phyloP scores from a whole-genome alignment of 2,113 vertebrate species.

The Beaufortia kweichowensis region DNA sequence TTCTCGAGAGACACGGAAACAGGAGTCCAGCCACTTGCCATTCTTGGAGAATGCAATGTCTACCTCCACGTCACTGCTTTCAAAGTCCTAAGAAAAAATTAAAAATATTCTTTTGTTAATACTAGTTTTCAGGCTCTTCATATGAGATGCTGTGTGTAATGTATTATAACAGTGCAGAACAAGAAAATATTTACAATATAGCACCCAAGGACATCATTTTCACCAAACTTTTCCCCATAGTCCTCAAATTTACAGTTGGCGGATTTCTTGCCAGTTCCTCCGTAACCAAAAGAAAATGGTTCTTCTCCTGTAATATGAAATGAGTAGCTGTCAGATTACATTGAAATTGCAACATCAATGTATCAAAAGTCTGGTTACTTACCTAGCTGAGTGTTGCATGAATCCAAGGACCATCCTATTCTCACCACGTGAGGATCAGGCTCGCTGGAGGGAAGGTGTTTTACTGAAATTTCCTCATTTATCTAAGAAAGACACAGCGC shows the following conservation, averaged over 20 bases:
- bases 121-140: background rate
- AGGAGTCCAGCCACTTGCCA: constrained; percentile 75
- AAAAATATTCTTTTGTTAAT: too few relatives aligned
- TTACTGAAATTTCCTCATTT: constrained; percentile 82
- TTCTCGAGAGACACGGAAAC: constrained; percentile 70
- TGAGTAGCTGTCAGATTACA: background rate
- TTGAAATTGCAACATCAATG: background rate
- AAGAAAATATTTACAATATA: constrained; percentile 69
- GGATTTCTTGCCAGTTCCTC: constrained; percentile 82
- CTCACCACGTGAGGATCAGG: constrained; percentile 82
- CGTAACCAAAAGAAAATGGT: constrained; percentile 79
- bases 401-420: constrained; percentile 82
- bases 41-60: constrained; percentile 83
- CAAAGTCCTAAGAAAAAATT: constrained; percentile 74
- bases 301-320: constrained; percentile 73
- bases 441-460: constrained; percentile 78
- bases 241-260: constrained; percentile 78
- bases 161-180: background rate
- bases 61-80: constrained; percentile 74
- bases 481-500: constrained; percentile 64
- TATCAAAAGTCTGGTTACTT: constrained; percentile 45
- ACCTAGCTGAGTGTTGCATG: constrained; percentile 82
- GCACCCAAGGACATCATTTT: constrained; percentile 83
- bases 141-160: background rate
- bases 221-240: constrained; percentile 78